A percentile compares a stretch with the other conserved stretches of the same genome.
Evolutionary conservation across 2,888 invertebrate genomes (phyloP).

Genomic region (Megamerina dolium): DNA sequence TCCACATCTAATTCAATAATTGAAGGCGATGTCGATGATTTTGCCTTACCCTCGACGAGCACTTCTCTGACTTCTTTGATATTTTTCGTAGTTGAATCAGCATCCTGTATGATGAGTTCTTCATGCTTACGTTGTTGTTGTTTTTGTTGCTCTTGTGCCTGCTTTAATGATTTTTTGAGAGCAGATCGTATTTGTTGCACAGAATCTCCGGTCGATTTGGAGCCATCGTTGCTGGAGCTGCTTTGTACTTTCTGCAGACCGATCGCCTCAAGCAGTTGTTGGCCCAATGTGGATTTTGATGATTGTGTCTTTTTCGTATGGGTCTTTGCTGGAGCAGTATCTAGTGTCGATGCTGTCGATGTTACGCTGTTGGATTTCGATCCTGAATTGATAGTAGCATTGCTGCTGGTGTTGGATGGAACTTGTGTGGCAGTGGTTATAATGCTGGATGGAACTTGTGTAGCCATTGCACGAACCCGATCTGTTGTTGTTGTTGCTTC

Average conservation of each 20-base stretch:
- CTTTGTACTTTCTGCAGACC: conserved; percentile 32
- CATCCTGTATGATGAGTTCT: conserved; percentile 34
- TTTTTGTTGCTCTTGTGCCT: conserved; percentile 40
- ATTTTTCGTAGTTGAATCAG: conserved; percentile 41
- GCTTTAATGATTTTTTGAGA: conserved; percentile 36
- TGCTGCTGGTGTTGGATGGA: conserved; percentile 7
- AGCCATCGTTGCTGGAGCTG: conserved; percentile 11
- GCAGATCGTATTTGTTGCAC: conserved; percentile 31
- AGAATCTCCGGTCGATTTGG: conserved; percentile 22
- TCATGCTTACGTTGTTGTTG: conserved; percentile 36
- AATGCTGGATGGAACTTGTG: conserved; percentile 6
- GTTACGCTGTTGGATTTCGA: background rate
- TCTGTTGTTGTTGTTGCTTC: conserved; percentile 8
- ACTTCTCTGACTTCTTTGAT: conserved; percentile 30
- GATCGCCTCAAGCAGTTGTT: conserved; percentile 39
- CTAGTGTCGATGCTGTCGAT: background rate
- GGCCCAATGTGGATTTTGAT: conserved; percentile 29
- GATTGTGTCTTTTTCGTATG: too few species aligned
- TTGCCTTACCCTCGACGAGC: conserved; percentile 29
- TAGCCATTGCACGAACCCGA: conserved; percentile 8
- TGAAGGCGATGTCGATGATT: conserved; percentile 11
- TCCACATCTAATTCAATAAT: conserved; percentile 20
- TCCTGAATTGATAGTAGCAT: background rate
- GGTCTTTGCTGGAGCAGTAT: conserved; percentile 1
- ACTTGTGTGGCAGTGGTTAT: conserved; percentile 19